Percentiles rank a stretch among this genome's conserved stretches.
These are phyloP conservation scores for Stratiomys singularior DNA, from an alignment of 2,888 invertebrate genomes.

Conservation along the genomic window DNA sequence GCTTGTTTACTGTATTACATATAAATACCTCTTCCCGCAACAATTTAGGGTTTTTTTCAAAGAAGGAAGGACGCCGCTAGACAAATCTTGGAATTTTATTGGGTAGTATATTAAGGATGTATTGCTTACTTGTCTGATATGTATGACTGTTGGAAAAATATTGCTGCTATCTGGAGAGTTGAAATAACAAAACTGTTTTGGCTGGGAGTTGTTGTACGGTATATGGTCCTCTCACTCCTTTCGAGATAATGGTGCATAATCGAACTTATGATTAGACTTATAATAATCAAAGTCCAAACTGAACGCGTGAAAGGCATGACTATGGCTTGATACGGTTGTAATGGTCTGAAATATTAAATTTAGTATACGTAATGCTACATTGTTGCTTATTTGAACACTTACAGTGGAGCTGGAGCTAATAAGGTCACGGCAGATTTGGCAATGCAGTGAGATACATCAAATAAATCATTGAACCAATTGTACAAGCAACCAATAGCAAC, in stretches of 20 bases:
- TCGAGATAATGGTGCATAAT: slow-evolving; percentile 54
- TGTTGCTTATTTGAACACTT: slow-evolving; percentile 47
- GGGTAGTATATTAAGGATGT: background rate
- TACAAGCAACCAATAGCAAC: slow-evolving; percentile 63
- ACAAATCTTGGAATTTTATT: too few species aligned
- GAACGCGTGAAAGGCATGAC: slow-evolving; percentile 58
- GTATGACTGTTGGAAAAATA: slow-evolving; percentile 63
- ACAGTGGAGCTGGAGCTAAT: slow-evolving; percentile 62
- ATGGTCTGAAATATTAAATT: slow-evolving; percentile 54
- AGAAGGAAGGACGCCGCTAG: too few species aligned
- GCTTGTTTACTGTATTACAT: too few species aligned
- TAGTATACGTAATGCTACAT: background rate
- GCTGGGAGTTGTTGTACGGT: too few species aligned
- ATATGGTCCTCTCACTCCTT: too few species aligned
- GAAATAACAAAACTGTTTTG: slow-evolving; percentile 1
- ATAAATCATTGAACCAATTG: slow-evolving; percentile 62
- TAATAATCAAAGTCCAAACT: slow-evolving; percentile 56
- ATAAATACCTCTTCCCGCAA: too few species aligned
- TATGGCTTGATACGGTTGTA: slow-evolving; percentile 60
- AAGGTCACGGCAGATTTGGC: slow-evolving; percentile 62
- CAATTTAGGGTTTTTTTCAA: too few species aligned
- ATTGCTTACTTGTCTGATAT: slow-evolving; percentile 54
- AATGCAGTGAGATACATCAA: slow-evolving; percentile 60
- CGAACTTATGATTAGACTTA: slow-evolving; percentile 56
- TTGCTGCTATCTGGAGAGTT: slow-evolving; percentile 58